A percentile compares a stretch with the other conserved stretches of the same genome.
These are phyloP conservation scores for Callipepla squamata DNA, from an alignment of 2,113 vertebrate genomes.

Conservation along the genomic window DNA sequence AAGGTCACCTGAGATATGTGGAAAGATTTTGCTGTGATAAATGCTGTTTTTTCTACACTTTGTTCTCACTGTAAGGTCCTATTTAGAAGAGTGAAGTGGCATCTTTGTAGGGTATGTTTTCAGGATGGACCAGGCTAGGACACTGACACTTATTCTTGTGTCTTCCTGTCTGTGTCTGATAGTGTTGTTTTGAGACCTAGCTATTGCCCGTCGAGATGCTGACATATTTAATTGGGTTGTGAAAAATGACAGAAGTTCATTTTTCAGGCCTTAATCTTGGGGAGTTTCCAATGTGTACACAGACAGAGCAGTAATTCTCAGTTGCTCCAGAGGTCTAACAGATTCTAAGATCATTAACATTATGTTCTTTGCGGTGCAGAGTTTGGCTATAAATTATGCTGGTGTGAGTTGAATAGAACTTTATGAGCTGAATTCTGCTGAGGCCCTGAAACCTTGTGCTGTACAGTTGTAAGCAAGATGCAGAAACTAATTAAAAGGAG, in stretches of 20 bases:
- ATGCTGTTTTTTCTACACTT: neutral
- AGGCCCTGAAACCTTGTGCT: conserved; percentile 2
- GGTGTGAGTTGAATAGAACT: conserved; percentile 7
- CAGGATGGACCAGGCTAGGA: neutral
- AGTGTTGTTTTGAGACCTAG: neutral
- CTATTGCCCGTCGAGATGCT: neutral
- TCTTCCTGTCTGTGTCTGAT: neutral
- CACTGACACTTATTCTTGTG: neutral
- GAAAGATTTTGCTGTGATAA: neutral
- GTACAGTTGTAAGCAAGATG: conserved; percentile 45
- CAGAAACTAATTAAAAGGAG: conserved; percentile 21
- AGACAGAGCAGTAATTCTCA: conserved; percentile 49
- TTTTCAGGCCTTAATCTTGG: conserved; percentile 57
- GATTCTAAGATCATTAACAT: conserved; percentile 57
- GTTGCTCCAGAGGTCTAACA: conserved; percentile 28
- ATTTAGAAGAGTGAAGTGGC: neutral
- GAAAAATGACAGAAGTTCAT: conserved; percentile 14
- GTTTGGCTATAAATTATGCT: conserved; percentile 55
- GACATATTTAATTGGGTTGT: conserved; percentile 34
- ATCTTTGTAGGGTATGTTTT: neutral
- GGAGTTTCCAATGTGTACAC: conserved; percentile 8
- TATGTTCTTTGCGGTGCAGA: conserved; percentile 35
- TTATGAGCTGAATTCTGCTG: conserved; percentile 50
- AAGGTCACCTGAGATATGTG: neutral
- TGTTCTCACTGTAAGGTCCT: neutral